phyloP scores from a whole-genome alignment of 2,797 vertebrate genomes.

The Chromis chromis region DNA sequence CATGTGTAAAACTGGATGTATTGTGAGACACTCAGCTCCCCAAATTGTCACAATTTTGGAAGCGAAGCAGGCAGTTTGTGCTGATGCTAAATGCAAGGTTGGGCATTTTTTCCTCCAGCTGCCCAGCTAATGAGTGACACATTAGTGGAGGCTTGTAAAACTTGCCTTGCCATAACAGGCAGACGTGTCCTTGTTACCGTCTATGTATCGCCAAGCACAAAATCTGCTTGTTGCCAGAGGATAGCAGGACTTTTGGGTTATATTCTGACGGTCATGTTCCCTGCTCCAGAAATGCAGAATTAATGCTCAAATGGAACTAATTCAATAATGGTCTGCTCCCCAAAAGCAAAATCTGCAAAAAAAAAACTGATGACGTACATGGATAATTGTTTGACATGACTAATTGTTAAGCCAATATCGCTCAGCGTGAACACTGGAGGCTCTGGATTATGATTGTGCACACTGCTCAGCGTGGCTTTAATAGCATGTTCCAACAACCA shows the following conservation, averaged over 20 bases:
- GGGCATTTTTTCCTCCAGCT: constrained; percentile 8
- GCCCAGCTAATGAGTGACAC: constrained; percentile 55
- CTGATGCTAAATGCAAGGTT: constrained; percentile 35
- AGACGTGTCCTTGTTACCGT: constrained; percentile 52
- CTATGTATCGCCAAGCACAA: constrained; percentile 34
- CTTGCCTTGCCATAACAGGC: constrained; percentile 44
- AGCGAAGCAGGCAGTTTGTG: constrained; percentile 39
- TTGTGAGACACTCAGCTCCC: constrained; percentile 3
- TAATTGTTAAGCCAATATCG: constrained; percentile 62
- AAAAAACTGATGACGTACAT: constrained; percentile 21
- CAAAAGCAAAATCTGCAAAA: constrained; percentile 48
- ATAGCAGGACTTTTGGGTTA: constrained; percentile 42
- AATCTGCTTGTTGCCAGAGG: constrained; percentile 44
- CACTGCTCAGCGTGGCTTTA: constrained; percentile 32
- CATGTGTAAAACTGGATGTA: neutral
- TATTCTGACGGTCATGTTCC: constrained; percentile 60
- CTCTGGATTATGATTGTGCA: constrained; percentile 41
- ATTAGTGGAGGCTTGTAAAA: constrained; percentile 60
- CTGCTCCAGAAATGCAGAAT: constrained; percentile 49
- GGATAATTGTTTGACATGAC: constrained; percentile 65
- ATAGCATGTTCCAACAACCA: constrained; percentile 28
- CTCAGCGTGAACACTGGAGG: constrained; percentile 48
- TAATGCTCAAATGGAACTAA: constrained; percentile 52
- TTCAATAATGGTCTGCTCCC: constrained; percentile 59
- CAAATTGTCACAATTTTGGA: constrained; percentile 1